Base-by-base conservation (phyloP, 2,888 invertebrate genomes). In the Drosophila limbata region DNA sequence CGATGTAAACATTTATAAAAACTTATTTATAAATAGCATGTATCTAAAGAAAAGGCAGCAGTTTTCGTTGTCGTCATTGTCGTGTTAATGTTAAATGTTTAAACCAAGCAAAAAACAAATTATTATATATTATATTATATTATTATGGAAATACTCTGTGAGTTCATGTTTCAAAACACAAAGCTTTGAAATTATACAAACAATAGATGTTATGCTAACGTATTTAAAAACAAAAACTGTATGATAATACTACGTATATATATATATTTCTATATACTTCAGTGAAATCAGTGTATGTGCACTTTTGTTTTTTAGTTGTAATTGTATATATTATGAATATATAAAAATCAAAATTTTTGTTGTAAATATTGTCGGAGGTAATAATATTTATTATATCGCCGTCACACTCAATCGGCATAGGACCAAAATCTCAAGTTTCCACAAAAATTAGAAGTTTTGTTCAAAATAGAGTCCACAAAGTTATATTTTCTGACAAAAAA, bases 131-230 rank as follows among this genome's bases (percentile, higher is more conserved):
- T 79, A 25, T 85, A 88, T 70, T 73, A 76, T 80, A 88, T 81
- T 80, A 88, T 80, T 87, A 81, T 82, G 84, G 64, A 84, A 89
- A 90, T 87, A 87, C 90, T 87, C 87, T 87, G 89, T 88, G 87
- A 90, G 87, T 90, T 88, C 59, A 81, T 77, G 73, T 88, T 84
- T 84, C 77, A 88, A 88, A 79, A 77, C 33, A 68, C 63, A 74
- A 72, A 71, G 79, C 84, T 88, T 86, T 88, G 88, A 70, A 84
- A 88, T 81, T 81, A 84, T 62, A 67, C 55, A 79, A 79, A 82
- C 47, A 69, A 62, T 84, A 82, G 72, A 79, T 88, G 84, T 88
- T 84, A 85, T 74, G 71, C 75, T 65, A 69, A 76, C 57, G 50
- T 52, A 66, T 64, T 57, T 51, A 61, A 69, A 69, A 45, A 45